These are phyloP conservation scores for Temnothorax unifasciatus DNA, from an alignment of 2,888 invertebrate genomes.

Conservation along the genomic window DNA sequence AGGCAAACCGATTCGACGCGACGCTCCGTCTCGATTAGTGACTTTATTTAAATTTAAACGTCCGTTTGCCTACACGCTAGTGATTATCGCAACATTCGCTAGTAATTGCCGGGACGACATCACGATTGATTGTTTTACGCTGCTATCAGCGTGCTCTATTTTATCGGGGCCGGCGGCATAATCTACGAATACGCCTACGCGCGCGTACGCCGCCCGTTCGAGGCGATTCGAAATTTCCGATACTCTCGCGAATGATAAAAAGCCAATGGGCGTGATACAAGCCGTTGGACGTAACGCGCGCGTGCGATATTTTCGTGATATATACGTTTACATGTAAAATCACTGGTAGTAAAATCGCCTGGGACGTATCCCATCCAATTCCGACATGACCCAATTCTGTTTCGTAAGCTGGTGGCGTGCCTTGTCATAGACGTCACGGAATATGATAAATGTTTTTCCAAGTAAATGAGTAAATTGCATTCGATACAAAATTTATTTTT, in stretches of 20 bases:
- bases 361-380: constrained; percentile 56
- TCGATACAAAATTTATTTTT: constrained; percentile 47
- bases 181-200: constrained; percentile 62
- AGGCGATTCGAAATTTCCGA: constrained; percentile 39
- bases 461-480: constrained; percentile 51
- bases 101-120: constrained; percentile 73
- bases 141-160: constrained; percentile 58
- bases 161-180: constrained; percentile 66
- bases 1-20: constrained; percentile 46
- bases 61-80: constrained; percentile 34
- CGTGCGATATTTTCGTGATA: constrained; percentile 50
- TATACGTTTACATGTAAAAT: constrained; percentile 52
- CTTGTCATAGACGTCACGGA: constrained; percentile 54
- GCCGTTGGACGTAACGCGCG: constrained; percentile 55
- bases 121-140: constrained; percentile 72
- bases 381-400: constrained; percentile 54
- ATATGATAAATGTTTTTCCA: constrained; percentile 56
- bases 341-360: constrained; percentile 53
- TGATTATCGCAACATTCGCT: constrained; percentile 70
- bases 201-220: constrained; percentile 20
- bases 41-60: constrained; percentile 60
- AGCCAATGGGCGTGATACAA: constrained; percentile 62
- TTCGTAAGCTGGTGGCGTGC: constrained; percentile 54
- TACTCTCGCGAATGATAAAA: constrained; percentile 54
- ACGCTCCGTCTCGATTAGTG: constrained; percentile 50